Base-by-base conservation (phyloP, 2,113 vertebrate genomes). In the Genyomyrus donnyi region DNA sequence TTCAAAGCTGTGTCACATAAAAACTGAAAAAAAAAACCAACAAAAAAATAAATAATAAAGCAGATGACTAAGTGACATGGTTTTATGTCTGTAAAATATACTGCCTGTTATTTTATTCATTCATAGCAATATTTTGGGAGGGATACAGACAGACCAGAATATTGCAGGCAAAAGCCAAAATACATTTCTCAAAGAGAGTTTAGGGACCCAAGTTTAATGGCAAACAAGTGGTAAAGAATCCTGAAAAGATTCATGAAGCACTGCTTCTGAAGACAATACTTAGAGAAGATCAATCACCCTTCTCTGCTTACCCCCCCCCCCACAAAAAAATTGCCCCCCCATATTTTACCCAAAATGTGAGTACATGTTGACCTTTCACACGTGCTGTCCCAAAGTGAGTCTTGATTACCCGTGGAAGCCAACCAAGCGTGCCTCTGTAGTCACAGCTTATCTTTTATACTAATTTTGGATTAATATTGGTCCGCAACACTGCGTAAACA, bases 381-480 rank as follows among this genome's bases (percentile, higher is more conserved):
- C 93, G 93, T 93, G 92, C 96, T 96, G 96, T 96, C 96, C 96
- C 94, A 94, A 95, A 97, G 92, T 96, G 96, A 96, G 96, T 96
- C 94, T 94, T 96, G 97, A 97, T 97, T 97, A 97, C 96, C 95
- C 93, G 94, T 94, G 95, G 97, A 97, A 97, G 96, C 97, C 96
- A 94, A 92, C 93, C 95, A 96, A 97, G 95, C 96, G 96, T 96
- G 95, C 95, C 94, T 95, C 95, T 95, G 96, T 96, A 95, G 95
- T 95, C 95, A 96, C 96, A 97, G 97, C 97, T 98, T 97, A 98
- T 98, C 98, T 98, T 99, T 98, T 98, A 97, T 98, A 98, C 98
- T 98, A 98, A 98, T 99, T 99, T 98, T 95, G 97, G 98, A 98
- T 99, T 99, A 99, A 99, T 98, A 97, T 95, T 97, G 98, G 97